Evolutionary conservation across 2,888 invertebrate genomes (phyloP).

Genomic region (Ennomos quercinarius): DNA sequence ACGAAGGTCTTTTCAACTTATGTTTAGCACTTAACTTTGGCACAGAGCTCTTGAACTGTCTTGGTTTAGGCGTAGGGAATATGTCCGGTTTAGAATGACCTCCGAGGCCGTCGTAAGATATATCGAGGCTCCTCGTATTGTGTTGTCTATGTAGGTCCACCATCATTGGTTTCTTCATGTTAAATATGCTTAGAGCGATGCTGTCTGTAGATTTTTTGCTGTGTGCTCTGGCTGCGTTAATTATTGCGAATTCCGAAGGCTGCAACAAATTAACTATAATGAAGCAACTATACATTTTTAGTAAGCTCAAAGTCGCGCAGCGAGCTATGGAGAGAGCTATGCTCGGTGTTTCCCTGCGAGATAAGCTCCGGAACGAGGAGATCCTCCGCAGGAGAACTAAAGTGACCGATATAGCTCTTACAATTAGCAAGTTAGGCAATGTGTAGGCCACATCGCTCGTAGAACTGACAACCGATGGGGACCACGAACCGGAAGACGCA

Average conservation of each 20-base stretch:
- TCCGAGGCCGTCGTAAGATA: slow-evolving; percentile 82
- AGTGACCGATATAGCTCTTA: too few species aligned
- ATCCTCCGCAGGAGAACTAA: too few species aligned
- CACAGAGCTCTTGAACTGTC: slow-evolving; percentile 48
- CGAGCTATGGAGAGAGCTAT: too few species aligned
- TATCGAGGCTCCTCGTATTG: slow-evolving; percentile 45
- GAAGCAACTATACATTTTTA: too few species aligned
- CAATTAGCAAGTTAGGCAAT: too few species aligned
- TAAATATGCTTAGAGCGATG: slow-evolving; percentile 58
- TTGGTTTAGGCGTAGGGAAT: slow-evolving; percentile 67
- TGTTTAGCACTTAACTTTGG: slow-evolving; percentile 65
- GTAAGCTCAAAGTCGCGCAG: too few species aligned
- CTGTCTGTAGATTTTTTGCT: slow-evolving; percentile 44
- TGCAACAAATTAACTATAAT: slow-evolving; percentile 48
- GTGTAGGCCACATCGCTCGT: too few species aligned
- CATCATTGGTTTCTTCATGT: slow-evolving; percentile 55
- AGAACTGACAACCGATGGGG: too few species aligned
- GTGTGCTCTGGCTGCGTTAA: slow-evolving; percentile 53
- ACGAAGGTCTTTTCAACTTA: slow-evolving; percentile 58
- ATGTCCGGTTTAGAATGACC: slow-evolving; percentile 82
- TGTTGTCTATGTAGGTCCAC: slow-evolving; percentile 43
- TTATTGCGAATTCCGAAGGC: slow-evolving; percentile 63
- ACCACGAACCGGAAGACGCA: too few species aligned
- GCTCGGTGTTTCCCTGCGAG: too few species aligned
- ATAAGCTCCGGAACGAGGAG: too few species aligned